phyloP scores from a whole-genome alignment of 2,888 invertebrate species.

The Chorisops tibialis region DNA sequence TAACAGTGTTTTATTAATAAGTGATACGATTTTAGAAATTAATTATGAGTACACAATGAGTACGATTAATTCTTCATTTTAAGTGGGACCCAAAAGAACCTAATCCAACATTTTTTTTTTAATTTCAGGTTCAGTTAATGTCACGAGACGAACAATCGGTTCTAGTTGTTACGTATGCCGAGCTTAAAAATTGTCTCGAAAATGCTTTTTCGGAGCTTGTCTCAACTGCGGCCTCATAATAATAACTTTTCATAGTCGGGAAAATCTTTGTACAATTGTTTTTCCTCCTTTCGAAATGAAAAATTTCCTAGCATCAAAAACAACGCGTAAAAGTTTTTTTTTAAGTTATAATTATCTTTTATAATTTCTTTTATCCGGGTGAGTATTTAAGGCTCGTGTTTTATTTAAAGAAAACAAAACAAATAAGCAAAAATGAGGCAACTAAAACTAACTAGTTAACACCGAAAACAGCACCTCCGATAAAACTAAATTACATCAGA shows the following conservation, averaged over 20 bases:
- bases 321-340: conserved; percentile 13
- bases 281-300: conserved; percentile 33
- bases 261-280: neutral
- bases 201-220: conserved; percentile 81
- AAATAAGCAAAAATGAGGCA: conserved; percentile 21
- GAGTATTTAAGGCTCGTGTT: conserved; percentile 27
- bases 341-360: conserved; percentile 20
- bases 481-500: neutral
- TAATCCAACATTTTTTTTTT: conserved; percentile 10
- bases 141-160: conserved; percentile 96
- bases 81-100: too few species aligned
- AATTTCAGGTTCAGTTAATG: conserved; percentile 82
- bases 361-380: conserved; percentile 24
- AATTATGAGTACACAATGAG: too few species aligned
- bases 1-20: too few species aligned
- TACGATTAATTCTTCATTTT: too few species aligned
- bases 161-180: conserved; percentile 90
- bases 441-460: conserved; percentile 12
- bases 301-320: conserved; percentile 14
- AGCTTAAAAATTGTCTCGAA: conserved; percentile 92
- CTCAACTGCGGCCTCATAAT: conserved; percentile 46
- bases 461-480: conserved; percentile 23
- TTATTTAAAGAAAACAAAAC: conserved; percentile 17
- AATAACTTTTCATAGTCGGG: conserved; percentile 35
- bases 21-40: too few species aligned